These are phyloP conservation scores for Oreotrochilus melanogaster DNA, from an alignment of 2,113 vertebrate genomes.

Conservation along the genomic window DNA sequence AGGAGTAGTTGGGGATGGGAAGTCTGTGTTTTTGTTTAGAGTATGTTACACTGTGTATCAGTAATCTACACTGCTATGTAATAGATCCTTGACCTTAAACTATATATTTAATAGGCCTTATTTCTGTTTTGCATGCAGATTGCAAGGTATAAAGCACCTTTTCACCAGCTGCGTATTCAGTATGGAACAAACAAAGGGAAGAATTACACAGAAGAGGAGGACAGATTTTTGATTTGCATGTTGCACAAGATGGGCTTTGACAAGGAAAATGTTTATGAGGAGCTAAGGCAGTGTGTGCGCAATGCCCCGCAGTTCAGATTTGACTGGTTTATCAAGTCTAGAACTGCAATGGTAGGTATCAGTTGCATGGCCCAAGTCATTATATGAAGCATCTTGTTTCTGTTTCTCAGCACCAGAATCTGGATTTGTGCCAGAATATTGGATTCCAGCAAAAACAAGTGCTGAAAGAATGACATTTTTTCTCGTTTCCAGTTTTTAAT, in stretches of 20 bases:
- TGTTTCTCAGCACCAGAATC: neutral
- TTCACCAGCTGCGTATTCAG: slow-evolving; percentile 89
- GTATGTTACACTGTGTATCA: neutral
- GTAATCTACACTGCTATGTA: neutral
- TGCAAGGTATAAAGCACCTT: slow-evolving; percentile 90
- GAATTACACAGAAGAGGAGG: slow-evolving; percentile 91
- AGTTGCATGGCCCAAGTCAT: fast-evolving
- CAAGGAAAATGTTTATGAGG: slow-evolving; percentile 90
- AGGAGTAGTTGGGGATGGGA: neutral
- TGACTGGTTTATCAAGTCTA: slow-evolving; percentile 93
- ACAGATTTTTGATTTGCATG: slow-evolving; percentile 91
- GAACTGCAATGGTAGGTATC: slow-evolving; percentile 88
- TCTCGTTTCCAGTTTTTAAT: neutral
- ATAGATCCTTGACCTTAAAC: neutral
- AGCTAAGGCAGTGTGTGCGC: slow-evolving; percentile 89
- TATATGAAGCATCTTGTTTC: neutral
- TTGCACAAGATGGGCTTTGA: slow-evolving; percentile 93
- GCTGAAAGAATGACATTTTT: neutral
- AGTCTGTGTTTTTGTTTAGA: neutral
- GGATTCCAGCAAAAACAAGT: neutral
- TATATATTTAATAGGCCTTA: neutral
- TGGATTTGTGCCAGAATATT: neutral
- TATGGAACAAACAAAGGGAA: slow-evolving; percentile 93
- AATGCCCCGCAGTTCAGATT: slow-evolving; percentile 91
- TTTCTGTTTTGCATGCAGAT: slow-evolving; percentile 77